phyloP scores from a whole-genome alignment of 1,140 invertebrate genomes.

The Callitettix versicolor region DNA sequence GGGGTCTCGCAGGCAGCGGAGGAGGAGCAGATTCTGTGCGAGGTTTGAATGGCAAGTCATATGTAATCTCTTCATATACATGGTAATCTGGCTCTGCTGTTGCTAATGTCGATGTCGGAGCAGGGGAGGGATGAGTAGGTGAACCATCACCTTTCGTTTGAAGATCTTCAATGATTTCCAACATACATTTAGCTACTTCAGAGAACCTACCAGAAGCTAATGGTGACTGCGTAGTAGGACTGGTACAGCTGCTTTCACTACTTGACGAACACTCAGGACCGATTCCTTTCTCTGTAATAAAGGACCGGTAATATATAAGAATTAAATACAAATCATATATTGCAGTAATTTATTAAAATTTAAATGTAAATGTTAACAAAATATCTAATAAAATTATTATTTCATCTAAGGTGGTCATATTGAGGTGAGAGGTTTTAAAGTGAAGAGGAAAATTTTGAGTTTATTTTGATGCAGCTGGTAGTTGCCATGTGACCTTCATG shows the following conservation, averaged over 20 bases:
- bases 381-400: no score
- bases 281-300: constrained; percentile 4
- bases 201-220: constrained; percentile 23
- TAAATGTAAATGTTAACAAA: no score
- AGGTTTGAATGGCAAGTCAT: constrained; percentile 23
- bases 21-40: constrained; percentile 8
- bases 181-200: constrained; percentile 31
- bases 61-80: constrained; percentile 31
- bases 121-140: no score
- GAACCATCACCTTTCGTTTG: constrained; percentile 17
- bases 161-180: constrained; percentile 32
- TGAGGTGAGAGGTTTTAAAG: no score
- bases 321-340: no score
- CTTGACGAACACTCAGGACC: constrained; percentile 17
- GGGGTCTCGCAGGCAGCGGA: constrained; percentile 14
- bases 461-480: no score
- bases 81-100: constrained; percentile 27
- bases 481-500: no score
- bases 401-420: no score
- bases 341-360: no score
- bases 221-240: constrained; percentile 11
- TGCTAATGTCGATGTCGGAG: no score
- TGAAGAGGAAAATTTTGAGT: no score
- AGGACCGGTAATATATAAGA: no score
- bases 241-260: constrained; percentile 18